Base-by-base conservation (phyloP, 2,113 vertebrate species). In the Psittacula cyanocephala region DNA sequence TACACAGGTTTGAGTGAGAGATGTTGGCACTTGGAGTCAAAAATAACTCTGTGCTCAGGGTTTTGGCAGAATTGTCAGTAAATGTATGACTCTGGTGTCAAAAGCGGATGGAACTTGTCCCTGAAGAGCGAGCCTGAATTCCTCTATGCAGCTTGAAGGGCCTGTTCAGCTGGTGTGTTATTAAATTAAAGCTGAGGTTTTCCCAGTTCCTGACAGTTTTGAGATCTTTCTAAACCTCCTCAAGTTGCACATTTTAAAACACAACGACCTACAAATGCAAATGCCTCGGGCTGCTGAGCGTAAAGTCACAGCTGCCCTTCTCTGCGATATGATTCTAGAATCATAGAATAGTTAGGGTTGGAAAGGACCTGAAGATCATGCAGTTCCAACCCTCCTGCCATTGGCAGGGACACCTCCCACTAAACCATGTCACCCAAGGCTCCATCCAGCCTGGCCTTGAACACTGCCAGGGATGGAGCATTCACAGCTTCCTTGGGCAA, bases 81-180 rank as follows among this genome's bases (percentile, higher is more conserved):
- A 31, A 33, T 0, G 31, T 9, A 6, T 6, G 31, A 25, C 35
- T 35, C 24, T 0, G 4, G 41, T 7, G 13, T 33, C 24, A 11
- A 5, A 13, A 37, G 72, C 15, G 68, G 44, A 27, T 79, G n/a
- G 19, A 11, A 17, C 62, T 47, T 47, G 68, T 79, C 39, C 49
- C 50, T 24, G 46, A 39, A 64, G n/a, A 13, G n/a, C 7, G 46
- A 16, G 29, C n/a, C 18, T 27, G 2, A n/a, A 35, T 29, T 46
- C 28, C 28, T 71, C 57, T 0, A 1, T 0, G 5, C 14, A 50
- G 92, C 62, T 33, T 33, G 37, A 37, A 37, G 37, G 37, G 37
- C 37, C 37, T 37, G 46, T 39, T 55, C 33, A 27, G 13, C 23
- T 59, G 57, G 33, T 59, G 57, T 59, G 57, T 59, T 59, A 35